A percentile compares a stretch with the other conserved stretches of the same genome.
phyloP scores from a whole-genome alignment of 2,113 vertebrate species.

The Trogon melanurus region DNA sequence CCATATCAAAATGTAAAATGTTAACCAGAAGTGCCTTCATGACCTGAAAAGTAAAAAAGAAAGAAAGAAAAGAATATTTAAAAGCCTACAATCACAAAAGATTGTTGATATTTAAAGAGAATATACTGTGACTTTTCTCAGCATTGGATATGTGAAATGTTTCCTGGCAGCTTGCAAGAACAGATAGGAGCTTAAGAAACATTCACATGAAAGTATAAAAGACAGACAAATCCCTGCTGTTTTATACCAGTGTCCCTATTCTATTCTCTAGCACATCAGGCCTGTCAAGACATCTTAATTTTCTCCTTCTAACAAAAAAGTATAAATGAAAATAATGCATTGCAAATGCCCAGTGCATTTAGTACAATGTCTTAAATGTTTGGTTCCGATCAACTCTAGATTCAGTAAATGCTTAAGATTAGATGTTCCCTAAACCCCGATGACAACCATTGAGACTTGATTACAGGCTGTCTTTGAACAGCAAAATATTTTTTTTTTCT shows the following conservation, averaged over 20 bases:
- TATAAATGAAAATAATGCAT: slow-evolving; percentile 42
- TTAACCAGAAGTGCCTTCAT: slow-evolving; percentile 40
- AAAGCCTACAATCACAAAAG: slow-evolving; percentile 19
- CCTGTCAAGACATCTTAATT: slow-evolving; percentile 38
- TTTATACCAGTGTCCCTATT: not conserved
- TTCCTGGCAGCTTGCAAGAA: slow-evolving; percentile 60
- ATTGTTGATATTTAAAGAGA: slow-evolving; percentile 57
- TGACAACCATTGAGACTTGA: not conserved
- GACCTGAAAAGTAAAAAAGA: slow-evolving; percentile 20
- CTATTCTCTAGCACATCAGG: not conserved
- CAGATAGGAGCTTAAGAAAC: slow-evolving; percentile 53
- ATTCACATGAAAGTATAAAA: slow-evolving; percentile 33
- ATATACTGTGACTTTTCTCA: slow-evolving; percentile 49
- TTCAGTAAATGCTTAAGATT: slow-evolving; percentile 37
- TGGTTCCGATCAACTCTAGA: slow-evolving; percentile 15
- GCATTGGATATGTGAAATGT: not conserved
- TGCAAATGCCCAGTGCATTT: slow-evolving; percentile 16
- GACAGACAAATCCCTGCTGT: slow-evolving; percentile 30
- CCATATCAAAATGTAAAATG: slow-evolving; percentile 56
- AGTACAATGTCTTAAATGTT: slow-evolving; percentile 13
- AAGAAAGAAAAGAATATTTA: slow-evolving; percentile 15
- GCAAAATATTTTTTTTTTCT: not conserved
- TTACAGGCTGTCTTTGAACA: slow-evolving; percentile 4
- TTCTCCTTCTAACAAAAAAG: slow-evolving; percentile 33
- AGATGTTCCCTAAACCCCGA: not conserved